A percentile compares a stretch with the other conserved stretches of the same genome.
Conservation (phyloP, 2,888 invertebrate genomes). For the Tachina fera region DNA sequence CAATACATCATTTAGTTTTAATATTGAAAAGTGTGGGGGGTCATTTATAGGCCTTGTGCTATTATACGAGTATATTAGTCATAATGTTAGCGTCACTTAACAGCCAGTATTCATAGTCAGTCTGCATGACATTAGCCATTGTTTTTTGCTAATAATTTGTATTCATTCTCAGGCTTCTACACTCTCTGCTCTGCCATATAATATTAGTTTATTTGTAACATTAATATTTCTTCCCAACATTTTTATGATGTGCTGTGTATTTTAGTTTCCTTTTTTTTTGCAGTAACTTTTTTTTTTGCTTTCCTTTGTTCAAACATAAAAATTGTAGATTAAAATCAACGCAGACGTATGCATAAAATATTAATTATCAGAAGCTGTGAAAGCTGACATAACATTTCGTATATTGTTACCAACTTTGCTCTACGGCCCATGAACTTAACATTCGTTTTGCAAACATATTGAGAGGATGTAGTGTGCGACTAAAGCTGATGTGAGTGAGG, state of each 20-base stretch:
- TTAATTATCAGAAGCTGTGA: conserved; percentile 74
- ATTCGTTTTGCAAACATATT: conserved; percentile 26
- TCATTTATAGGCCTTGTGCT: conserved; percentile 4
- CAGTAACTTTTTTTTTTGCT: background rate
- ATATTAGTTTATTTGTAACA: conserved; percentile 16
- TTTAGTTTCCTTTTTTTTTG: conserved; percentile 12
- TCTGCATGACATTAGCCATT: conserved; percentile 18
- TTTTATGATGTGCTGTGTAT: conserved; percentile 30
- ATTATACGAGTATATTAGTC: background rate
- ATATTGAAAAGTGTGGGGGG: background rate
- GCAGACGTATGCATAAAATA: conserved; percentile 75
- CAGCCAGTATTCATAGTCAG: conserved; percentile 1
- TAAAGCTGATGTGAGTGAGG: background rate
- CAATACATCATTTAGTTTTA: conserved; percentile 30
- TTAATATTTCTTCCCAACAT: conserved; percentile 38
- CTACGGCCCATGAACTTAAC: conserved; percentile 44
- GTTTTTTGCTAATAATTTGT: conserved; percentile 57
- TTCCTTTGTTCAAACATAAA: conserved; percentile 59
- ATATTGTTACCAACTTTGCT: conserved; percentile 64
- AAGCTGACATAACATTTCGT: conserved; percentile 69
- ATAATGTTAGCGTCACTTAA: conserved; percentile 20
- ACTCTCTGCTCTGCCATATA: conserved; percentile 11
- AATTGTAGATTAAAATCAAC: conserved; percentile 73
- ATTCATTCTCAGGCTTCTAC: conserved; percentile 15
- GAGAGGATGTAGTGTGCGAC: background rate